Evolutionary conservation across 2,113 vertebrate species (phyloP), one percentile per base, ranked within the genome.

Genomic region (Synchiropus splendidus): DNA sequence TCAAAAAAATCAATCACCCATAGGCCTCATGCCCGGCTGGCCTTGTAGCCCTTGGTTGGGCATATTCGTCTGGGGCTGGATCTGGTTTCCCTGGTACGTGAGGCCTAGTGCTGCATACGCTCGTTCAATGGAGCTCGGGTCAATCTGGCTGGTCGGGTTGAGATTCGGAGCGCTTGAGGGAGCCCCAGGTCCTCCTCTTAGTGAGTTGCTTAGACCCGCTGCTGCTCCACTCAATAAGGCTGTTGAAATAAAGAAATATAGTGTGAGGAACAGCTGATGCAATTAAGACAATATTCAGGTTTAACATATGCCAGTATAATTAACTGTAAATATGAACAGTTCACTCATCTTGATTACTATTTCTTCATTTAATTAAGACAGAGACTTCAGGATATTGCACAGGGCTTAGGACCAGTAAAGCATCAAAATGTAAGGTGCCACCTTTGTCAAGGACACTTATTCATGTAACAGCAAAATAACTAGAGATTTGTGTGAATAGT

Each of bases 111-210:
- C 95, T 42, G 93, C 93, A 0, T 98, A 99, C 27, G 94, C 95
- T 74, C 95, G 81, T 64, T 99, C 94, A 43, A 99, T 98, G 18
- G 94, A 99, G 78, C 95, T 99, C 60, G 94, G 95, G 68, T 99
- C 95, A 59, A 98, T 97, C 80, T 95, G 92, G 75, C 87, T 92
- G 12, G 90, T 84, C 21, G 90, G 87, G 80, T 89, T 96, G 49
- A 99, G 83, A 74, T 72, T 92, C 35, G 93, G 85, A 0, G 91
- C 47, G 51, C 85, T 87, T 51, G 88, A 88, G 17, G 91, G 89
- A 34, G 90, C 89, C 51, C 94, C 91, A 0, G 90, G 84, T 17
- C 92, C 82, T 0, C 87, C 78, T 37, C 89, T 88, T 16, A 88
- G 64, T 8, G 91, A 64, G 54, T 88, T 88, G 57, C 87, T 81